Evolutionary conservation across 2,888 invertebrate species (phyloP).

Genomic region (Drosophila dives): DNA sequence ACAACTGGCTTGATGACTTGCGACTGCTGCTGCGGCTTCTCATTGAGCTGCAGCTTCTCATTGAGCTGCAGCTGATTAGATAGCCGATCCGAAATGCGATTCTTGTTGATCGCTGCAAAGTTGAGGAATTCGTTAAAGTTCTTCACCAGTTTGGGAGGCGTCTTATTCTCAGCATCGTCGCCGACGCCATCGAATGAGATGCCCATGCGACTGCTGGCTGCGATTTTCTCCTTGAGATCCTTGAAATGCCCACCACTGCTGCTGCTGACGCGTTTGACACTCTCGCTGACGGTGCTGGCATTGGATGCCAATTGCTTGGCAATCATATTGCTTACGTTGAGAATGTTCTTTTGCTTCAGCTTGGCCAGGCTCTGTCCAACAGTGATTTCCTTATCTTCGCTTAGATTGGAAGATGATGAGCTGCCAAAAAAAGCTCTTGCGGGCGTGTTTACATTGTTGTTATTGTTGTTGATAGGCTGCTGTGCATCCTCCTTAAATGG

Average conservation of each 20-base stretch:
- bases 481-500: constrained; percentile 82
- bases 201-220: constrained; percentile 85
- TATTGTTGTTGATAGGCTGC: constrained; percentile 35
- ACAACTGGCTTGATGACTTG: constrained; percentile 83
- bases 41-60: constrained; percentile 42
- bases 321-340: constrained; percentile 83
- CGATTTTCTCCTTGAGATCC: constrained; percentile 86
- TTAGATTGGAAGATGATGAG: constrained; percentile 57
- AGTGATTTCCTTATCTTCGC: constrained; percentile 33
- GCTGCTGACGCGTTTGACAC: constrained; percentile 78
- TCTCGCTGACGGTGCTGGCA: constrained; percentile 74
- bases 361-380: constrained; percentile 69
- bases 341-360: constrained; percentile 78
- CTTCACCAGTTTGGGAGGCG: constrained; percentile 87
- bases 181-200: constrained; percentile 64
- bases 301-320: constrained; percentile 81
- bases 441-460: constrained; percentile 22
- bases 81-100: constrained; percentile 85
- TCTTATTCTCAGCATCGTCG: constrained; percentile 56
- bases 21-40: constrained; percentile 20
- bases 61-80: constrained; percentile 65
- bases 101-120: constrained; percentile 89
- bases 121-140: constrained; percentile 94
- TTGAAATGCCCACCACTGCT: constrained; percentile 86
- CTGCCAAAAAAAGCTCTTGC: constrained; percentile 67